A percentile compares a stretch with the other conserved stretches of the same genome.
These are phyloP conservation scores for Oryzias dopingdopingensis DNA, from an alignment of 2,797 vertebrate species.

Conservation along the genomic window DNA sequence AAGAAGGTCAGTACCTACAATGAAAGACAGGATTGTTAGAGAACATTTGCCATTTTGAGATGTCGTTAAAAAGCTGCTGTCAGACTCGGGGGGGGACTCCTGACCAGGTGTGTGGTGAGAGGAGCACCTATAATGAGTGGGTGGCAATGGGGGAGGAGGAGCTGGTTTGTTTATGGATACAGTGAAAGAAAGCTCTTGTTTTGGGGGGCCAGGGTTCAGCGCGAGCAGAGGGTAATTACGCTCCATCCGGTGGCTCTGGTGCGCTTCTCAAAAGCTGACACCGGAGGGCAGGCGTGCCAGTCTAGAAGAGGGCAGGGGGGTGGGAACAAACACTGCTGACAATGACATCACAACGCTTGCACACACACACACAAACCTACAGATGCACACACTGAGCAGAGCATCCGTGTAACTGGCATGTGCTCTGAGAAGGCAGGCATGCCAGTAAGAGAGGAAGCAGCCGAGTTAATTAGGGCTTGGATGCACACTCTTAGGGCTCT, in stretches of 20 bases:
- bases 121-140: constrained; percentile 62
- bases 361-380: constrained; percentile 31
- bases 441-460: constrained; percentile 81
- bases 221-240: constrained; percentile 74
- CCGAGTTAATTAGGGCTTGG: constrained; percentile 93
- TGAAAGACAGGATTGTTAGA: constrained; percentile 63
- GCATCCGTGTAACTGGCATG: constrained; percentile 85
- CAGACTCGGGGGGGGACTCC: constrained; percentile 49
- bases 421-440: constrained; percentile 88
- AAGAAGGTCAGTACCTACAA: constrained; percentile 51
- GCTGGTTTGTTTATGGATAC: constrained; percentile 73
- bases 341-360: constrained; percentile 73
- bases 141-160: constrained; percentile 30
- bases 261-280: constrained; percentile 73
- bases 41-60: constrained; percentile 66
- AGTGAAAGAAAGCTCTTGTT: constrained; percentile 56
- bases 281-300: constrained; percentile 70
- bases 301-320: constrained; percentile 64
- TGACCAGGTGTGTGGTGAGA: constrained; percentile 60
- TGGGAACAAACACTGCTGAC: constrained; percentile 89
- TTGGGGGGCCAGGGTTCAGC: constrained; percentile 55
- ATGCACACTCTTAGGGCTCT: constrained; percentile 89
- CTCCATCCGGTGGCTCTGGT: constrained; percentile 67
- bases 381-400: constrained; percentile 30
- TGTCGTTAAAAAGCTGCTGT: constrained; percentile 71